A percentile compares a stretch with the other conserved stretches of the same genome.
These are phyloP conservation scores for Eunapius fragilis DNA, from an alignment of 37 sponge, comb jelly and placozoan genomes.

Conservation along the genomic window DNA sequence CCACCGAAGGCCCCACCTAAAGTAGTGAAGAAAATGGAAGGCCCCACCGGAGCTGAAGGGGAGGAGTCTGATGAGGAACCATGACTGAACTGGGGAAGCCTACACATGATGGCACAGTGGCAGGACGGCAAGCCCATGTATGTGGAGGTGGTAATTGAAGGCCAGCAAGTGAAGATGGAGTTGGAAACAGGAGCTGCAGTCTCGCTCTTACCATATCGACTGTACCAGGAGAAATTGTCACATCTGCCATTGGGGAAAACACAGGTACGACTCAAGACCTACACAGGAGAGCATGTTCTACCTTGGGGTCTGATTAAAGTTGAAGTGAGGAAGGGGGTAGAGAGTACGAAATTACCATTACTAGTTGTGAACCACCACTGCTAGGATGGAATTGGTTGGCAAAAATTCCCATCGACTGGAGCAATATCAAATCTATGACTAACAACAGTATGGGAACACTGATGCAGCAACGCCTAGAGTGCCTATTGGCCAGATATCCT, in stretches of 20 bases:
- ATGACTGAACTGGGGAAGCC: too few relatives aligned
- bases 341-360: neutral
- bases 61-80: too few relatives aligned
- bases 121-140: too few relatives aligned
- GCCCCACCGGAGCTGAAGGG: too few relatives aligned
- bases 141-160: neutral
- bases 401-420: neutral
- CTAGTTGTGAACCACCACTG: neutral
- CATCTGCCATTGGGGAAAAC: neutral
- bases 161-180: neutral
- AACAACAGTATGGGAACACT: too few relatives aligned
- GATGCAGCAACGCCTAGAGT: neutral
- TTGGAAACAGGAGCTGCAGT: slow-evolving; percentile 14
- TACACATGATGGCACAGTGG: too few relatives aligned
- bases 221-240: neutral
- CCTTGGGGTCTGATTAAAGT: neutral
- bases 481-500: too few relatives aligned
- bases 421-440: neutral
- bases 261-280: neutral
- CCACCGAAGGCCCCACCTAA: neutral
- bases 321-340: neutral
- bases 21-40: neutral
- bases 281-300: slow-evolving; percentile 8
- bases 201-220: neutral
- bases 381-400: neutral